These are phyloP conservation scores for Erebia epiphron DNA, from an alignment of 2,888 invertebrate genomes.

Conservation along the genomic window DNA sequence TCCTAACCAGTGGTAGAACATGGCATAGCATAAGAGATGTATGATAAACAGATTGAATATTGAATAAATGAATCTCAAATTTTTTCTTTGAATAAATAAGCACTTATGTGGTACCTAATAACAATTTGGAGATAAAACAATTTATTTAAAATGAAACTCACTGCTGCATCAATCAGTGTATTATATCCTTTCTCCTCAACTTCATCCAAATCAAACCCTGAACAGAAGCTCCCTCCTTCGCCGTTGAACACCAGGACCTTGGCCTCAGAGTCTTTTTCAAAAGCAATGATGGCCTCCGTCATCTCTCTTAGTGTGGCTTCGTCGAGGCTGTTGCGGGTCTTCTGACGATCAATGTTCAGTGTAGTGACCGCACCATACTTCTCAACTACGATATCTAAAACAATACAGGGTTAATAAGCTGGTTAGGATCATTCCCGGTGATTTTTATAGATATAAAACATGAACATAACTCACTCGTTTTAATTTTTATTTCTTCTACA, in stretches of 20 bases:
- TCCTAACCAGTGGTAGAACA: too few relatives aligned
- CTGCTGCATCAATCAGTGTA: slow-evolving; percentile 67
- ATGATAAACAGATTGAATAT: too few relatives aligned
- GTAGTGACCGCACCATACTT: slow-evolving; percentile 86
- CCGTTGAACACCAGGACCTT: slow-evolving; percentile 93
- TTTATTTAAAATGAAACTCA: slow-evolving; percentile 47
- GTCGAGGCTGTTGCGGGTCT: slow-evolving; percentile 92
- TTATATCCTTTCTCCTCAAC: slow-evolving; percentile 77
- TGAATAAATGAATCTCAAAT: neutral
- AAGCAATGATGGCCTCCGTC: slow-evolving; percentile 87
- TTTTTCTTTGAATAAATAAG: neutral
- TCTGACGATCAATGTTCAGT: slow-evolving; percentile 94
- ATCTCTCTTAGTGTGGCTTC: slow-evolving; percentile 86
- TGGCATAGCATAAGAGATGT: too few relatives aligned
- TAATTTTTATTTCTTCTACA: slow-evolving; percentile 62
- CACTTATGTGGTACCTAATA: neutral
- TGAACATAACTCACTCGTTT: slow-evolving; percentile 56
- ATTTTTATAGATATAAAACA: too few relatives aligned
- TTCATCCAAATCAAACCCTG: slow-evolving; percentile 94
- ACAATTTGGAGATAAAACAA: too few relatives aligned
- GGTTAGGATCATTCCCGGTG: too few relatives aligned
- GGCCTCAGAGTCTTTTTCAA: slow-evolving; percentile 89
- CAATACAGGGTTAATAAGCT: slow-evolving; percentile 11
- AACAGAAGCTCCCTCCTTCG: slow-evolving; percentile 96
- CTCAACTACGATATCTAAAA: slow-evolving; percentile 79